Conservation (phyloP, 2,797 vertebrate genomes). For the Cyprinella venusta region DNA sequence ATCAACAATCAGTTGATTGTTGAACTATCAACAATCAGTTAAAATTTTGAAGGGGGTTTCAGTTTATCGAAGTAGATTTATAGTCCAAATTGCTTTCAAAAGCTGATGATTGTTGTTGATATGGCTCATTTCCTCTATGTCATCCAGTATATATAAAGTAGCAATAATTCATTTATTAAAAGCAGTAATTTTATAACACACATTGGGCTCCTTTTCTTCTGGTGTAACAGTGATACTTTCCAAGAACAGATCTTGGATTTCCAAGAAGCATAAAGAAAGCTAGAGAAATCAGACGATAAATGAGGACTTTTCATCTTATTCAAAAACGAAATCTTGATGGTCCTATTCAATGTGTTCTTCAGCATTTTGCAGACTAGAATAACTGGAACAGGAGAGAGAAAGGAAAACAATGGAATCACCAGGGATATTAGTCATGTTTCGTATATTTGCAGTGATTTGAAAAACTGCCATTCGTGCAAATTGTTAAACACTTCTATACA, state of each 20-base stretch:
- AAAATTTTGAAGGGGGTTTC: not conserved
- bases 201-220: not conserved
- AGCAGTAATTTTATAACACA: not conserved
- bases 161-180: not conserved
- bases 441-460: slow-evolving; percentile 50
- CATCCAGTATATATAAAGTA: not conserved
- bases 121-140: not conserved
- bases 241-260: slow-evolving; percentile 19
- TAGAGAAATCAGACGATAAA: not conserved
- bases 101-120: not conserved
- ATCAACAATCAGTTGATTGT: not conserved
- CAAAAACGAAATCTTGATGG: not conserved
- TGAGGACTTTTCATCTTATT: not conserved
- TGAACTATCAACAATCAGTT: not conserved
- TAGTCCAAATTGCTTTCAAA: slow-evolving; percentile 15
- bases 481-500: slow-evolving; percentile 51
- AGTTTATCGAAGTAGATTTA: not conserved
- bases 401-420: slow-evolving; percentile 35
- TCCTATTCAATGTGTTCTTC: not conserved
- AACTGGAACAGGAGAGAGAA: not conserved
- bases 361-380: slow-evolving; percentile 6
- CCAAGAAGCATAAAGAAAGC: slow-evolving; percentile 7
- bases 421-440: slow-evolving; percentile 59
- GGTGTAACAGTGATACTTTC: not conserved
- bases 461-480: slow-evolving; percentile 59